A percentile compares a stretch with the other conserved stretches of the same genome.
These are phyloP conservation scores for Patella pellucida DNA, from an alignment of 2,888 invertebrate genomes.

Conservation along the genomic window DNA sequence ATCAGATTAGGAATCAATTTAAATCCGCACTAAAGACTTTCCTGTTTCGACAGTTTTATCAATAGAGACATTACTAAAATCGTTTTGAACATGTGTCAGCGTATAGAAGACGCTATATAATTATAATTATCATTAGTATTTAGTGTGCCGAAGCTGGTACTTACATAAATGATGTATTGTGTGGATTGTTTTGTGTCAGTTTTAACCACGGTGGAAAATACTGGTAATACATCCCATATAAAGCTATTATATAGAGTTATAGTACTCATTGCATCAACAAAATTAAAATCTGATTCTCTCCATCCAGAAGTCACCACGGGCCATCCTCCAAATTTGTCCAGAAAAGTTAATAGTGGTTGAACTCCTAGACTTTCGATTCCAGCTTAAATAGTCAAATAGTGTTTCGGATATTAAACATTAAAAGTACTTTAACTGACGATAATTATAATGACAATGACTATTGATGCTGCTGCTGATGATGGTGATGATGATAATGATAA, in stretches of 20 bases:
- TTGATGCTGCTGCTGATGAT: too few species aligned
- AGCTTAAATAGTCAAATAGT: neutral
- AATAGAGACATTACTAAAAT: too few species aligned
- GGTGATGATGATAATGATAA: too few species aligned
- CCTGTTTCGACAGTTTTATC: too few species aligned
- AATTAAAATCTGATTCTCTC: conserved; percentile 73
- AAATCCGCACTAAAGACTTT: too few species aligned
- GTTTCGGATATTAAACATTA: too few species aligned
- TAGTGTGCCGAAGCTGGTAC: neutral
- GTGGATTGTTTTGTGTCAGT: conserved; percentile 92
- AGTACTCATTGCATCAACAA: conserved; percentile 75
- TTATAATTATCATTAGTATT: too few species aligned
- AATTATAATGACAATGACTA: too few species aligned
- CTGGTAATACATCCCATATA: conserved; percentile 16
- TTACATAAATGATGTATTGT: conserved; percentile 86
- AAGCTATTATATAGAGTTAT: conserved; percentile 81
- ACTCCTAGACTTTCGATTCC: conserved; percentile 17
- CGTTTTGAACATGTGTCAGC: too few species aligned
- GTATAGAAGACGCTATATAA: too few species aligned
- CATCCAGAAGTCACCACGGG: conserved; percentile 76
- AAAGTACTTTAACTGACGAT: too few species aligned
- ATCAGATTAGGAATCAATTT: too few species aligned
- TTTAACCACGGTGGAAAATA: conserved; percentile 75
- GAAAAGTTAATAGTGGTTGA: neutral
- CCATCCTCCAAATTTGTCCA: conserved; percentile 87